Evolutionary conservation across 2,113 vertebrate genomes (phyloP).

Genomic region (Triplophysa tibetana): DNA sequence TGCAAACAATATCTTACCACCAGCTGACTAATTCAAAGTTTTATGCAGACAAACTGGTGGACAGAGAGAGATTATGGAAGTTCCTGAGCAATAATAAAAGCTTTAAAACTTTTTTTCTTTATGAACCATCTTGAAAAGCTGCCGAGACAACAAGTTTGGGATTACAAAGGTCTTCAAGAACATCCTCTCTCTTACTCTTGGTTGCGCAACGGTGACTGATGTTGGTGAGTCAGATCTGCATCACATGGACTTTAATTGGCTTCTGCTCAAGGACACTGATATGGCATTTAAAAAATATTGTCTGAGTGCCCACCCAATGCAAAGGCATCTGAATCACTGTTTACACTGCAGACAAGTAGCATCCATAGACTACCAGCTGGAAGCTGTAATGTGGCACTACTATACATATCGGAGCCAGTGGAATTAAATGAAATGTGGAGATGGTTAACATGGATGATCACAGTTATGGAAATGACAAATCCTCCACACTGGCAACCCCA

Average conservation of each 20-base stretch:
- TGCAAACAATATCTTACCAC: no score
- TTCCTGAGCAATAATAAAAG: slow-evolving; percentile 61
- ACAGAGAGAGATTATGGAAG: not conserved
- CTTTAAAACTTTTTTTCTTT: slow-evolving; percentile 67
- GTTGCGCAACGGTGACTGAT: slow-evolving; percentile 31
- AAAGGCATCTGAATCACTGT: not conserved
- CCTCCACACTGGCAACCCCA: slow-evolving; percentile 28
- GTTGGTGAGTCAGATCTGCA: slow-evolving; percentile 60
- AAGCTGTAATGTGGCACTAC: not conserved
- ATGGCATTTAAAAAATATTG: not conserved
- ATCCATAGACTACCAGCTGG: not conserved
- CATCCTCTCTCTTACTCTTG: slow-evolving; percentile 38
- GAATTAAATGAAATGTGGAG: not conserved
- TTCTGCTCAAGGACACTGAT: not conserved
- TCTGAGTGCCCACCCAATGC: not conserved
- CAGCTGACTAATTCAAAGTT: no score
- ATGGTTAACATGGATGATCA: slow-evolving; percentile 8
- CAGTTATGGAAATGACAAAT: slow-evolving; percentile 23
- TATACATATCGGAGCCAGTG: not conserved
- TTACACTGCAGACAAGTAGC: not conserved
- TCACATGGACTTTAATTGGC: not conserved
- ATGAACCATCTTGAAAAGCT: slow-evolving; percentile 76
- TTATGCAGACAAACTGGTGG: slow-evolving; percentile 3
- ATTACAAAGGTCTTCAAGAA: slow-evolving; percentile 75
- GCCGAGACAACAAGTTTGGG: slow-evolving; percentile 79